A percentile compares a stretch with the other conserved stretches of the same genome.
Evolutionary conservation across 2,113 vertebrate genomes (phyloP).

Genomic region (Abramis brama): DNA sequence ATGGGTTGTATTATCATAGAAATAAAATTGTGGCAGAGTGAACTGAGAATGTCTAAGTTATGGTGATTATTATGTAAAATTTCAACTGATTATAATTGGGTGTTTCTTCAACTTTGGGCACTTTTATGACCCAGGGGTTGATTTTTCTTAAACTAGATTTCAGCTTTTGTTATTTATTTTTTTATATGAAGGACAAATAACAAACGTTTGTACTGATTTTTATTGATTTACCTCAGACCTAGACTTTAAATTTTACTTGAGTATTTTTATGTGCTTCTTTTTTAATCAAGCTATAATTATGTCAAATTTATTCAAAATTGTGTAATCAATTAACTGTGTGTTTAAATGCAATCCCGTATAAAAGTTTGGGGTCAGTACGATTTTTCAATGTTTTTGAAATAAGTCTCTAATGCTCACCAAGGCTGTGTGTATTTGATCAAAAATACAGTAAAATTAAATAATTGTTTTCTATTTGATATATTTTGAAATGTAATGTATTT

Average conservation of each 20-base stretch:
- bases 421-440: no score
- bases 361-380: not conserved
- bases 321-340: not conserved
- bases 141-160: not conserved
- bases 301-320: not conserved
- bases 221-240: not conserved
- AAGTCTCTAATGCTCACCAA: not conserved
- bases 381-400: not conserved
- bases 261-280: not conserved
- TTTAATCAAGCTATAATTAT: not conserved
- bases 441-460: not conserved
- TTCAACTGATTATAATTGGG: not conserved
- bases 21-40: not conserved
- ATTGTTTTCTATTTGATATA: no score
- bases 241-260: not conserved
- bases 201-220: not conserved
- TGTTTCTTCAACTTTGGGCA: not conserved
- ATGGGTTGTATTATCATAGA: not conserved
- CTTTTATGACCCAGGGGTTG: not conserved
- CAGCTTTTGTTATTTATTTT: not conserved
- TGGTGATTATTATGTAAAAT: not conserved
- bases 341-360: not conserved
- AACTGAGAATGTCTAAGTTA: not conserved
- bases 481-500: no score
- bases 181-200: not conserved